These are phyloP conservation scores for Ciconia maguari DNA, from an alignment of 2,113 vertebrate genomes.

Conservation along the genomic window DNA sequence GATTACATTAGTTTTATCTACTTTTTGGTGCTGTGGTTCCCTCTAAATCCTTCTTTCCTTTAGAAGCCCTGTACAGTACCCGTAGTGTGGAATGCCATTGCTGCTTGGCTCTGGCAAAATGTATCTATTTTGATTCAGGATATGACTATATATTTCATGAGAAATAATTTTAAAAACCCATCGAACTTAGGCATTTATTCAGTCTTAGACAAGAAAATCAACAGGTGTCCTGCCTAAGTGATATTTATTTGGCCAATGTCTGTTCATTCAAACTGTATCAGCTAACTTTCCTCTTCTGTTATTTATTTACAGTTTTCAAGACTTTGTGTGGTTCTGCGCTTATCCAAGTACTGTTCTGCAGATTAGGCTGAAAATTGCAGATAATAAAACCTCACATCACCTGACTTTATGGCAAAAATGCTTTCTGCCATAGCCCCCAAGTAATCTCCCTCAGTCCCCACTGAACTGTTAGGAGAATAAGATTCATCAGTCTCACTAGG, in stretches of 20 bases:
- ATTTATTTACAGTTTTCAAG: not conserved
- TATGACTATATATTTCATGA: not conserved
- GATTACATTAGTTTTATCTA: not conserved
- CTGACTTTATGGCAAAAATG: not conserved
- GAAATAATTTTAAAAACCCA: not conserved
- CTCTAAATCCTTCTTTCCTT: not conserved
- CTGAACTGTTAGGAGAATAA: not conserved
- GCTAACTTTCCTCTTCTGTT: not conserved
- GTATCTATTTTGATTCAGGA: not conserved
- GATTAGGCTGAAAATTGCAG: not conserved
- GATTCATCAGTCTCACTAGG: not conserved
- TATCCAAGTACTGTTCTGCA: not conserved
- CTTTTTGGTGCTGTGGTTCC: not conserved
- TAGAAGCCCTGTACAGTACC: not conserved
- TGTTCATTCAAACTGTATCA: not conserved
- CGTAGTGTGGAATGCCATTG: not conserved
- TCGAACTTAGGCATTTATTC: not conserved
- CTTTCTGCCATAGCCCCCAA: not conserved
- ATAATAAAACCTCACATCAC: not conserved
- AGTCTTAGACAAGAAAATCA: not conserved
- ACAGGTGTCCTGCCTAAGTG: not conserved
- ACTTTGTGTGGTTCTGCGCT: not conserved
- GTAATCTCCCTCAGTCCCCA: not conserved
- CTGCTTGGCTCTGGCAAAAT: not conserved
- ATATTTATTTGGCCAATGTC: not conserved